Conservation (phyloP, 2,888 invertebrate genomes). For the Xestia ashworthii region DNA sequence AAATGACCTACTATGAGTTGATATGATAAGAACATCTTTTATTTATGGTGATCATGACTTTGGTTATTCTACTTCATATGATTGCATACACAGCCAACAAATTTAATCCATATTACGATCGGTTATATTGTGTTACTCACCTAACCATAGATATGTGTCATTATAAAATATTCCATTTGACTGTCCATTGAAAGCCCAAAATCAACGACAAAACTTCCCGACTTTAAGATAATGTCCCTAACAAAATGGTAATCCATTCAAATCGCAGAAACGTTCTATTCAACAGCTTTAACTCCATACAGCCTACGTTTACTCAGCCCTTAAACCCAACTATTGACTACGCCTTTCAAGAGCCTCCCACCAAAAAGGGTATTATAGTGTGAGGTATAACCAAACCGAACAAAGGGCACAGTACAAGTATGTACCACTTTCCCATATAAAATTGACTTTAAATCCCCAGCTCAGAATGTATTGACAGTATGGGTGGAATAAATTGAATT, state of each 20-base stretch:
- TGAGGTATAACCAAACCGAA: conserved; percentile 38
- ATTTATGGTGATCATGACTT: too few species aligned
- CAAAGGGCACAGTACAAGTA: conserved; percentile 49
- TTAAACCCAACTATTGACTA: conserved; percentile 51
- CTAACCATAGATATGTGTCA: neutral
- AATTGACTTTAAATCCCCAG: conserved; percentile 81
- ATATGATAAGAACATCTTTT: too few species aligned
- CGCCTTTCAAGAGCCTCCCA: conserved; percentile 34
- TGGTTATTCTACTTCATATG: neutral
- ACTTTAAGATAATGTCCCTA: conserved; percentile 15
- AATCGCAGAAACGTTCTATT: conserved; percentile 33
- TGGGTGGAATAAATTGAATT: conserved; percentile 80
- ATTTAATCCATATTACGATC: neutral
- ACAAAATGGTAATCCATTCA: conserved; percentile 45
- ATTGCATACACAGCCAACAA: too few species aligned
- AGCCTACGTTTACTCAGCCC: conserved; percentile 41
- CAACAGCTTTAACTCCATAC: conserved; percentile 34
- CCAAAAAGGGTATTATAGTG: conserved; percentile 55
- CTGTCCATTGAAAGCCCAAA: neutral
- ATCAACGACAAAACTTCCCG: neutral
- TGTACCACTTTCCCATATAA: conserved; percentile 71
- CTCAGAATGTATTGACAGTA: conserved; percentile 73
- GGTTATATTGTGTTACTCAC: neutral
- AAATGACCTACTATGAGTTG: too few species aligned
- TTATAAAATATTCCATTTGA: neutral